These are phyloP conservation scores for Peribatodes rhomboidaria DNA, from an alignment of 2,888 invertebrate species.

Conservation along the genomic window DNA sequence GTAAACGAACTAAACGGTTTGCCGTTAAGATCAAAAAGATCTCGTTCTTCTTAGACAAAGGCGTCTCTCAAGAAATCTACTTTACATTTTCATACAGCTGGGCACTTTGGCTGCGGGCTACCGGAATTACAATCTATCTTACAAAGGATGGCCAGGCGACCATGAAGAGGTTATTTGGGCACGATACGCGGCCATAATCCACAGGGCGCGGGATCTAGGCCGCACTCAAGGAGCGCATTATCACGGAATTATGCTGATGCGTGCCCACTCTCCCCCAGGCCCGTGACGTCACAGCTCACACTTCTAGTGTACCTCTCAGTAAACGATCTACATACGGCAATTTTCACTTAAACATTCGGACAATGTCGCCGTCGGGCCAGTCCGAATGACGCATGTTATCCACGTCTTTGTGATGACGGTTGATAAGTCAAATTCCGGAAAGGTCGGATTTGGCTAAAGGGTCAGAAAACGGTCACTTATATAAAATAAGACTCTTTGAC, in stretches of 20 bases:
- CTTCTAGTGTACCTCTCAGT: constrained; percentile 41
- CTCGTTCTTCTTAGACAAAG: constrained; percentile 33
- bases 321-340: constrained; percentile 8
- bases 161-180: constrained; percentile 75
- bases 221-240: constrained; percentile 80
- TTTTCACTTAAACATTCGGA: neutral
- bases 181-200: constrained; percentile 75
- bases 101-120: constrained; percentile 36
- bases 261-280: constrained; percentile 62
- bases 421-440: constrained; percentile 18
- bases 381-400: constrained; percentile 6
- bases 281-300: constrained; percentile 68
- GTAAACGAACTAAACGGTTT: neutral
- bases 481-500: too few species aligned
- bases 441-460: constrained; percentile 9
- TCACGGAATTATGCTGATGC: constrained; percentile 83
- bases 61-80: constrained; percentile 33
- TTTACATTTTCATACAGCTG: constrained; percentile 38
- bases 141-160: constrained; percentile 63
- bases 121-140: constrained; percentile 60
- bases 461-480: constrained; percentile 16
- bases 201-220: constrained; percentile 74
- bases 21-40: constrained; percentile 27
- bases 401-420: constrained; percentile 5
- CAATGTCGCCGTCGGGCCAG: neutral